Conservation (phyloP, 2,797 vertebrate species). For the Nothura maculosa region DNA sequence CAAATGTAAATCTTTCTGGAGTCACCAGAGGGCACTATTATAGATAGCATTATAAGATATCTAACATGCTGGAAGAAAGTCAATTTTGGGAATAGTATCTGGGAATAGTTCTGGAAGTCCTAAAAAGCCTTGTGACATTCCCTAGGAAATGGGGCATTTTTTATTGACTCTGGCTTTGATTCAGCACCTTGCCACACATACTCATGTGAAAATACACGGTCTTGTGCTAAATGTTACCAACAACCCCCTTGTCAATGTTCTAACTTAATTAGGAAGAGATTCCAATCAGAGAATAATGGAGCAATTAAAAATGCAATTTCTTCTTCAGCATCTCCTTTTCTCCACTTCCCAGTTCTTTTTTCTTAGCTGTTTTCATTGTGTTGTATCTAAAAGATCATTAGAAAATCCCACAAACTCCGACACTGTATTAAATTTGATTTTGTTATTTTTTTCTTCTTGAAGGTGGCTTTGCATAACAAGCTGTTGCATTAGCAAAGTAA, state of each 20-base stretch:
- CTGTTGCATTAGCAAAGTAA: neutral
- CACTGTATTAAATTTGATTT: neutral
- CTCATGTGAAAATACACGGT: neutral
- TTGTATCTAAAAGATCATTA: neutral
- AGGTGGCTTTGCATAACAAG: neutral
- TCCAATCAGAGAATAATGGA: neutral
- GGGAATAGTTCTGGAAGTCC: neutral
- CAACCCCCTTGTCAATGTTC: neutral
- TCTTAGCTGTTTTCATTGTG: neutral
- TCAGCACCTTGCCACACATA: neutral
- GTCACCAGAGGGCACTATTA: constrained; percentile 52
- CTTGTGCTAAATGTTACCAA: neutral
- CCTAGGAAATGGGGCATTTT: neutral
- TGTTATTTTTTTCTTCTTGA: fast-evolving
- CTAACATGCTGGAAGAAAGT: neutral
- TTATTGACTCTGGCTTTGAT: neutral
- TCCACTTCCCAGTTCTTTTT: neutral
- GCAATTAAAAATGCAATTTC: constrained; percentile 3
- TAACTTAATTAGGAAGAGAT: constrained; percentile 26
- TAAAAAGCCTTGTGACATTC: neutral
- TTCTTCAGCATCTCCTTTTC: constrained; percentile 15
- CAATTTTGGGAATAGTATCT: neutral
- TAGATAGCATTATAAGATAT: neutral
- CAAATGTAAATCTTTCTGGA: neutral
- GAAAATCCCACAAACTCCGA: neutral